Evolutionary conservation across 2,888 invertebrate genomes (phyloP).

Genomic region (Troilus luridus): DNA sequence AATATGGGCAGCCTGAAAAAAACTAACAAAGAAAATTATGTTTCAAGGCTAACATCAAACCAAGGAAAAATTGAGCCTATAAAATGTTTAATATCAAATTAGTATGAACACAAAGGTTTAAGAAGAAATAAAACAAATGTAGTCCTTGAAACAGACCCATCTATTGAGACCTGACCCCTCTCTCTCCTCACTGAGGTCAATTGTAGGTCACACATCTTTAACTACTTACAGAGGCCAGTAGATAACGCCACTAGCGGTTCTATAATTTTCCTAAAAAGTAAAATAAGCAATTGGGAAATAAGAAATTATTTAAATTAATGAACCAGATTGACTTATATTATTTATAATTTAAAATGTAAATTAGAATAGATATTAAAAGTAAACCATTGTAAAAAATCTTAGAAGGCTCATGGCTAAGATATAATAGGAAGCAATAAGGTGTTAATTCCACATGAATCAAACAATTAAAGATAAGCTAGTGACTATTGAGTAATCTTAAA

Average conservation of each 20-base stretch:
- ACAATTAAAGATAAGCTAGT: background rate
- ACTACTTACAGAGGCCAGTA: background rate
- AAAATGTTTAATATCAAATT: background rate
- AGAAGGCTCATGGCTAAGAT: background rate
- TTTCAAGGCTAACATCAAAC: background rate
- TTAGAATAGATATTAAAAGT: background rate
- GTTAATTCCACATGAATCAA: background rate
- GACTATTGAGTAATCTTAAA: background rate
- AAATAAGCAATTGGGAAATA: background rate
- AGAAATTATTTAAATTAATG: background rate
- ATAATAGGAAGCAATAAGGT: background rate
- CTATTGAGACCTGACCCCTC: conserved; percentile 1
- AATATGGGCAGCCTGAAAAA: background rate
- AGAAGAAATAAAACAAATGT: background rate
- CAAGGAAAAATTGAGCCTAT: background rate
- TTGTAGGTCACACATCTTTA: background rate
- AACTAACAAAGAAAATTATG: background rate
- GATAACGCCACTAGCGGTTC: background rate
- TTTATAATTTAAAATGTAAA: background rate
- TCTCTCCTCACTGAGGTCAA: background rate
- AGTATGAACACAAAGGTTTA: background rate
- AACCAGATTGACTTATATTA: background rate
- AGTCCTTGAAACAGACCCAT: background rate
- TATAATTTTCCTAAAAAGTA: background rate
- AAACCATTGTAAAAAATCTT: background rate